Evolutionary conservation across 2,113 vertebrate genomes (phyloP), one percentile per base, ranked within the genome.

Genomic region (Poecilia latipinna): DNA sequence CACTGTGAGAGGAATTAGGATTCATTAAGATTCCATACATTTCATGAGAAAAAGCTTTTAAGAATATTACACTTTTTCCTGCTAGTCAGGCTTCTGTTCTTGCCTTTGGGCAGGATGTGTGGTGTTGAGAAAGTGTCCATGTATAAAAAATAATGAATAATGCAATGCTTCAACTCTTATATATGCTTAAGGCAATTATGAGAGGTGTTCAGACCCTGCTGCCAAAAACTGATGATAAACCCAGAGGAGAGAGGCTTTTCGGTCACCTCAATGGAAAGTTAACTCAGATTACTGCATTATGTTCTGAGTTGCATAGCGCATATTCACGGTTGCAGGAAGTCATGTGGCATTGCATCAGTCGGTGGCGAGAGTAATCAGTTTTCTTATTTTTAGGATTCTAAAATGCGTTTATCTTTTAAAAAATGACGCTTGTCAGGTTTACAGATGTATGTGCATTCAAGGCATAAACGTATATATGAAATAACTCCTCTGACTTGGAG

Each of bases 141-240:
- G 44, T 75, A 28, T 8, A 48, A 68, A 39, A 68, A 78, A 48
- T 69, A 80, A 75, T 86, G 64, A 85, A 81, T 83, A 85, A 82
- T 82, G 51, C 51, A 75, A 80, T 69, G 26, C 86, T 82, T 70
- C 65, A 74, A 66, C 44, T 44, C 22, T 28, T n/a, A 48, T 0
- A 74, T 28, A 63, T 33, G 74, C 66, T 68, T 6, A 75, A 61
- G 51, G 70, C 57, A 61, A 82, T 86, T 72, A 88, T 60, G 31
- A 77, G 24, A 72, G 12, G 8, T 69, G 39, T 76, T 89, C 15
- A 76, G 75, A 72, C 65, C 63, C 54, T 60, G 54, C 70, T 79
- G 61, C 68, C 62, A 72, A 68, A 51, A 31, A 48, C 28, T 28
- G 51, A 72, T 61, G 37, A 84, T 71, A 24, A 76, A 33, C 65